A percentile compares a stretch with the other conserved stretches of the same genome.
phyloP scores from a whole-genome alignment of 2,113 vertebrate genomes.

The Lichenostomus cassidix region DNA sequence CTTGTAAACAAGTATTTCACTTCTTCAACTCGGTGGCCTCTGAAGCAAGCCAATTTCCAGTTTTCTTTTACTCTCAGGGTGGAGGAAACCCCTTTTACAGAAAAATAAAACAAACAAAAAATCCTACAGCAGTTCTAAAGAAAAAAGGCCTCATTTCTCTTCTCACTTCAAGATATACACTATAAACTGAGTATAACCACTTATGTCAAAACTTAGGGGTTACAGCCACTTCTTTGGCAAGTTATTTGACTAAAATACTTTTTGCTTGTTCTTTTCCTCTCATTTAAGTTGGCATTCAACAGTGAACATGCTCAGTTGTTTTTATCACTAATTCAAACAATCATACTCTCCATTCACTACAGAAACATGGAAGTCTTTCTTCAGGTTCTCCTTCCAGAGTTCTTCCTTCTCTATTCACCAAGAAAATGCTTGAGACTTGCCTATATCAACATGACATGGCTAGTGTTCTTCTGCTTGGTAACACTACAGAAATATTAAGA shows the following conservation, averaged over 20 bases:
- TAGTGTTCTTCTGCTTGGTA: not conserved
- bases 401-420: not conserved
- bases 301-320: fast-evolving
- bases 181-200: not conserved
- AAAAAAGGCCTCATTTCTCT: not conserved
- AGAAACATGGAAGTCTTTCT: not conserved
- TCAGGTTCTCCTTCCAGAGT: not conserved
- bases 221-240: not conserved
- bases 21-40: not conserved
- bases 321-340: not conserved
- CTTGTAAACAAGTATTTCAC: not conserved
- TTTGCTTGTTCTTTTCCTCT: not conserved
- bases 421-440: not conserved
- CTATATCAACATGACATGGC: not conserved
- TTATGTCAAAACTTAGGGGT: not conserved
- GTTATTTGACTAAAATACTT: not conserved
- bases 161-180: not conserved
- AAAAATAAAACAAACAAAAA: not conserved
- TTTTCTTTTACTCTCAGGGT: not conserved
- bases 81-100: fast-evolving
- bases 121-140: not conserved
- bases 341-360: not conserved
- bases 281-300: not conserved
- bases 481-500: not conserved
- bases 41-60: not conserved